Base-by-base conservation (phyloP, 53 echinoderm and acorn worm genomes). In the Echinarachnius parma region DNA sequence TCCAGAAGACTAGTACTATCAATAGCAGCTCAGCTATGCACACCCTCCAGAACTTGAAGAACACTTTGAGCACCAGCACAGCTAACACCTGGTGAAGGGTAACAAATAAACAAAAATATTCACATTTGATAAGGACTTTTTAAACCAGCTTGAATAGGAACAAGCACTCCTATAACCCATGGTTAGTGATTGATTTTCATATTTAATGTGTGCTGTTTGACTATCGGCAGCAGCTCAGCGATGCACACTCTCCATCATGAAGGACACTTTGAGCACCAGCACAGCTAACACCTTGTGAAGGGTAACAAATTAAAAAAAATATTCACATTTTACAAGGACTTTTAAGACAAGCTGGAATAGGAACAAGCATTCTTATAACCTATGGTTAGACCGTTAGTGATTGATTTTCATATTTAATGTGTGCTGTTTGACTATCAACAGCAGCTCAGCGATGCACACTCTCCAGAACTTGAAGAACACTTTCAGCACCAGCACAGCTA, bases 201-300 rank as follows among this genome's bases (percentile, higher is more conserved):
- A n/a, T n/a, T n/a, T n/a, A n/a, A n/a, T n/a, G n/a, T n/a, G n/a
- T n/a, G n/a, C n/a, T n/a, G n/a, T n/a, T n/a, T n/a, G 21, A 69
- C 18, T 21, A 69, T 36, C 20, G 53, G 23, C 10, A 69, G 53
- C 5, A 69, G 52, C 35, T 69, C 70, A 0, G 70, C 53, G 20
- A 69, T 53, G 53, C 70, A 69, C 53, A 69, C 70, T 36, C 53
- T 69, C 70, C 70, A 69, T 33, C 13, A 31, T 32, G 34, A 69
- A 24, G 14, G 22, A 21, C 22, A 69, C 70, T 34, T 25, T 29
- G 36, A 69, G 70, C 24, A 37, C 4, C 23, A 69, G 35, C 21
- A 53, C 0, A 13, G 53, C 21, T 53, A 69, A 69, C 20, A 69
- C 53, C 18, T 48, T 46, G n/a, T n/a, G n/a, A n/a, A n/a, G n/a